These are phyloP conservation scores for Rutpela maculata DNA, from an alignment of 2,888 invertebrate genomes.

Conservation along the genomic window DNA sequence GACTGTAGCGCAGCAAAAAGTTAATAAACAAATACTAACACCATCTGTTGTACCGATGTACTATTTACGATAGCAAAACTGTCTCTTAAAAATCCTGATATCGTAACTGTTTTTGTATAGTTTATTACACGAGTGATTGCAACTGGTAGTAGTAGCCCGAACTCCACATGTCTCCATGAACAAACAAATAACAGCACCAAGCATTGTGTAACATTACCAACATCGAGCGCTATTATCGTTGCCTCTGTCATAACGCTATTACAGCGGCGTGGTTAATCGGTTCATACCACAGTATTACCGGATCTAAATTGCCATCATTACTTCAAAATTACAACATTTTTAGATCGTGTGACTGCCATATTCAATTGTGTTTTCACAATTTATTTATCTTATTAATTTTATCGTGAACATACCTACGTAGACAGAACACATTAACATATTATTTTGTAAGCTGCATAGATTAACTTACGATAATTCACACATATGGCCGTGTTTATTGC, in stretches of 20 bases:
- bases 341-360: conserved; percentile 27
- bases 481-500: background rate
- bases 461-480: background rate
- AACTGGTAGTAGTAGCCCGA: conserved; percentile 7
- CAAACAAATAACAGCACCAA: conserved; percentile 20
- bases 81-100: background rate
- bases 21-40: background rate
- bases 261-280: conserved; percentile 40
- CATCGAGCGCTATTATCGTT: conserved; percentile 31
- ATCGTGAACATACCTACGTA: background rate
- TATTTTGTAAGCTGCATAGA: background rate
- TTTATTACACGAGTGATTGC: conserved; percentile 7
- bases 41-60: background rate
- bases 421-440: background rate
- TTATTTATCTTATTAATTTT: conserved; percentile 8
- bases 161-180: conserved; percentile 24
- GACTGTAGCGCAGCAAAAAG: no score
- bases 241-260: conserved; percentile 41
- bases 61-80: background rate
- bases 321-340: conserved; percentile 39
- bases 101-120: conserved; percentile 12
- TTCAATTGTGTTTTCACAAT: conserved; percentile 7
- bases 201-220: conserved; percentile 37
- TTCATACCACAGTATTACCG: conserved; percentile 18
- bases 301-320: conserved; percentile 45